These are phyloP conservation scores for Mungos mungo DNA, from an alignment of 2,113 vertebrate species.

Conservation along the genomic window DNA sequence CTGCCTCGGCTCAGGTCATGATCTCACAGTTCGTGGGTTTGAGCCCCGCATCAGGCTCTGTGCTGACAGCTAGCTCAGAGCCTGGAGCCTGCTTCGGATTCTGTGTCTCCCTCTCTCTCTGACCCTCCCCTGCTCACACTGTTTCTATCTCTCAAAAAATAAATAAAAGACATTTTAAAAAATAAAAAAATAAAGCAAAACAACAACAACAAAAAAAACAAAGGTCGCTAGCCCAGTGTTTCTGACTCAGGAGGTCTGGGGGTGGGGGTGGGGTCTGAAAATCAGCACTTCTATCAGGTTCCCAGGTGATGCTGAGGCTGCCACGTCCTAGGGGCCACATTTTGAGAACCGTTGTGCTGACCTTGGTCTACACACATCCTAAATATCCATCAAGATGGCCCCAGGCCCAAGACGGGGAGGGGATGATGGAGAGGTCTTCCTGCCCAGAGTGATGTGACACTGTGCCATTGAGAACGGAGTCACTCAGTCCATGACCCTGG, in stretches of 20 bases:
- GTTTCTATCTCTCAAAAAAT: too few relatives aligned
- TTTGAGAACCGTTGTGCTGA: background rate
- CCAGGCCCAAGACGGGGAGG: background rate
- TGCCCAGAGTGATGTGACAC: background rate
- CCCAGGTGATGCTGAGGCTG: background rate
- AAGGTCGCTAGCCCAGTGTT: background rate
- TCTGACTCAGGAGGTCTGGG: background rate
- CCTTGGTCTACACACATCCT: background rate
- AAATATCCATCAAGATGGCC: background rate
- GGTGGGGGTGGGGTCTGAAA: background rate
- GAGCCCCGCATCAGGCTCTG: too few relatives aligned
- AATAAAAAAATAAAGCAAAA: too few relatives aligned
- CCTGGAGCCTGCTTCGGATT: too few relatives aligned
- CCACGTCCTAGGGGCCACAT: background rate
- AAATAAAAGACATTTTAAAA: too few relatives aligned
- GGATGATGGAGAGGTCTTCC: background rate
- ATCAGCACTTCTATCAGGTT: background rate
- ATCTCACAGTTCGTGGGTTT: too few relatives aligned
- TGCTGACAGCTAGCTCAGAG: too few relatives aligned
- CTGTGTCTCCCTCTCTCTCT: too few relatives aligned
- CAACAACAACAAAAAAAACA: too few relatives aligned
- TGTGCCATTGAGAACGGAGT: fast-evolving
- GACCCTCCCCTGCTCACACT: too few relatives aligned
- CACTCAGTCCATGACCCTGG: too few relatives aligned
- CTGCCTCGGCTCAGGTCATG: too few relatives aligned